Percentiles rank a stretch among this genome's conserved stretches.
Conservation (phyloP, 2,113 vertebrate genomes). For the Actenoides lindsayi region DNA sequence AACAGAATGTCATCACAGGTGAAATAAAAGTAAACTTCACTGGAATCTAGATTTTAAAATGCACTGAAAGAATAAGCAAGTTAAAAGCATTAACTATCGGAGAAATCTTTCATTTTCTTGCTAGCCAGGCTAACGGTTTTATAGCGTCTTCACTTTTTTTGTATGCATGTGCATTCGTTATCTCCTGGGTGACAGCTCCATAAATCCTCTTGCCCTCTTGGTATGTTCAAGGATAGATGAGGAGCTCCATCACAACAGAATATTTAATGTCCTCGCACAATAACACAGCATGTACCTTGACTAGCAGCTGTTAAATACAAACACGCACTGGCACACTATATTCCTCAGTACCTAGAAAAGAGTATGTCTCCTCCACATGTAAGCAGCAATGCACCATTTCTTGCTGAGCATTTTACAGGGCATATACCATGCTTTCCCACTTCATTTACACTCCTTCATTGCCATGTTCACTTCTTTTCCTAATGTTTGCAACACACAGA, state of each 20-base stretch:
- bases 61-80: background rate
- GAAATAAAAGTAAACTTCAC: background rate
- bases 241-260: background rate
- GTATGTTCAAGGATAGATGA: conserved; percentile 1
- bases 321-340: background rate
- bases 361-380: background rate
- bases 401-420: background rate
- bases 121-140: background rate
- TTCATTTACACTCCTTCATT: background rate
- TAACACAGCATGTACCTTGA: background rate
- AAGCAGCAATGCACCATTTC: background rate
- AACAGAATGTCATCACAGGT: background rate
- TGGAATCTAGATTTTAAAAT: background rate
- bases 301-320: background rate
- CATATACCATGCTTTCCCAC: background rate
- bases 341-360: background rate
- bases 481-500: background rate
- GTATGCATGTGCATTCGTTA: background rate
- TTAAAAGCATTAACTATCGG: background rate
- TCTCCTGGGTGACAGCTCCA: conserved; percentile 6
- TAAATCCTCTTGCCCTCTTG: background rate
- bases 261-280: background rate
- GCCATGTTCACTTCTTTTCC: background rate
- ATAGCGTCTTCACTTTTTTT: background rate
- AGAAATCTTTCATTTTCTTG: background rate